Evolutionary conservation across 2,888 invertebrate species (phyloP).

Genomic region (Mechanitis messenoides): DNA sequence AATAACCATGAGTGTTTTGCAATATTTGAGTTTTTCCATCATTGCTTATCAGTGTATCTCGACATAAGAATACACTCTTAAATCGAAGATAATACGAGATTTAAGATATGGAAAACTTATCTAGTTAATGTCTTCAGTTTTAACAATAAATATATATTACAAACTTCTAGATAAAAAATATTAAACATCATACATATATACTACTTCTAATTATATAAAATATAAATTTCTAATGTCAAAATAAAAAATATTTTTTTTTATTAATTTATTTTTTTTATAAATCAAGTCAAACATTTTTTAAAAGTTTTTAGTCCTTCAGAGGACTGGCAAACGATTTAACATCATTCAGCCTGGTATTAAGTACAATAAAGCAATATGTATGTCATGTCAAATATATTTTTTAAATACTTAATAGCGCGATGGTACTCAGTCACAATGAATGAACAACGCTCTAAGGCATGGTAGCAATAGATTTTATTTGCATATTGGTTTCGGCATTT

Average conservation of each 20-base stretch:
- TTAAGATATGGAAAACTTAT: neutral
- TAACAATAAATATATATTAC: too few relatives aligned
- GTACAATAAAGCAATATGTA: neutral
- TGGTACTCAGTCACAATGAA: constrained; percentile 62
- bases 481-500: constrained; percentile 69
- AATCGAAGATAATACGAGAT: neutral
- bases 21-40: constrained; percentile 14
- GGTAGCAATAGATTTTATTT: constrained; percentile 56
- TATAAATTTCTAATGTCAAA: too few relatives aligned
- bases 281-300: too few relatives aligned
- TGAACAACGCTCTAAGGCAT: constrained; percentile 54
- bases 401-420: constrained; percentile 36
- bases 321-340: too few relatives aligned
- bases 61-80: neutral
- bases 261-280: too few relatives aligned
- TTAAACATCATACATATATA: too few relatives aligned
- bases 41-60: constrained; percentile 21
- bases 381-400: neutral
- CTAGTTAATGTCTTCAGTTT: neutral
- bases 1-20: constrained; percentile 3
- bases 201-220: too few relatives aligned
- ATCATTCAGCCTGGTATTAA: neutral
- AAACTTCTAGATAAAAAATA: too few relatives aligned
- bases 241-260: too few relatives aligned
- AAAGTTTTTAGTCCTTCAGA: too few relatives aligned